Percentiles rank a stretch among this genome's conserved stretches.
phyloP scores from a whole-genome alignment of 1,140 invertebrate species.

The Rhynchophorus ferrugineus region DNA sequence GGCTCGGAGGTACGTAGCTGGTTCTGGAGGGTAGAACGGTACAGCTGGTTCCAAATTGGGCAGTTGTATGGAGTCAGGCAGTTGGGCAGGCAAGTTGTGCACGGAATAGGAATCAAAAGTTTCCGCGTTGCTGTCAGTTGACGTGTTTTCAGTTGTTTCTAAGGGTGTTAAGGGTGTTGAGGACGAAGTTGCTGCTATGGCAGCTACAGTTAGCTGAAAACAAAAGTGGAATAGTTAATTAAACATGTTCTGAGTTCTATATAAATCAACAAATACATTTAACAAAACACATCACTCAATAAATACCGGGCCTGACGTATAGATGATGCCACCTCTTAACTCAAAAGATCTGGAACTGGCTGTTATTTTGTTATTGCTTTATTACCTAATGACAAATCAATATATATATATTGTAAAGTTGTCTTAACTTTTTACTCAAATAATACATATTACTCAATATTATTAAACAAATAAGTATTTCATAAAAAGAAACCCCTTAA shows the following conservation, averaged over 20 bases:
- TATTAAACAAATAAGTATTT: no score
- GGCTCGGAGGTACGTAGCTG: constrained; percentile 25
- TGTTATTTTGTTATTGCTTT: no score
- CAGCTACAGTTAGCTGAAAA: constrained; percentile 22
- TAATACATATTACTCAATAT: no score
- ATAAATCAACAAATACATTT: no score
- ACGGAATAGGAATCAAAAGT: constrained; percentile 20
- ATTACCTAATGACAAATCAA: no score
- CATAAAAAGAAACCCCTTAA: no score
- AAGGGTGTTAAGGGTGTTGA: constrained; percentile 3
- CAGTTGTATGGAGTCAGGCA: constrained; percentile 29
- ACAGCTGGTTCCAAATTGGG: constrained; percentile 24
- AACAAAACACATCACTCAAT: no score
- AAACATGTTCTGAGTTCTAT: neutral
- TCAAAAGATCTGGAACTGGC: no score
- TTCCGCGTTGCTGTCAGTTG: constrained; percentile 9
- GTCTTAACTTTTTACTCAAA: no score
- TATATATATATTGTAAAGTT: no score
- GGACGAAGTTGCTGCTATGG: constrained; percentile 11
- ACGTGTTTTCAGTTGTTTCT: constrained; percentile 1
- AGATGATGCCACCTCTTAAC: no score
- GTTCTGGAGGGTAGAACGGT: constrained; percentile 32
- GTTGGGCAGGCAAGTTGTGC: constrained; percentile 12
- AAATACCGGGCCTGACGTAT: no score
- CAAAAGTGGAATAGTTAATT: constrained; percentile 2